Percentiles rank a stretch among this genome's conserved stretches.
These are phyloP conservation scores for Chamaea fasciata DNA, from an alignment of 2,113 vertebrate genomes.

Conservation along the genomic window DNA sequence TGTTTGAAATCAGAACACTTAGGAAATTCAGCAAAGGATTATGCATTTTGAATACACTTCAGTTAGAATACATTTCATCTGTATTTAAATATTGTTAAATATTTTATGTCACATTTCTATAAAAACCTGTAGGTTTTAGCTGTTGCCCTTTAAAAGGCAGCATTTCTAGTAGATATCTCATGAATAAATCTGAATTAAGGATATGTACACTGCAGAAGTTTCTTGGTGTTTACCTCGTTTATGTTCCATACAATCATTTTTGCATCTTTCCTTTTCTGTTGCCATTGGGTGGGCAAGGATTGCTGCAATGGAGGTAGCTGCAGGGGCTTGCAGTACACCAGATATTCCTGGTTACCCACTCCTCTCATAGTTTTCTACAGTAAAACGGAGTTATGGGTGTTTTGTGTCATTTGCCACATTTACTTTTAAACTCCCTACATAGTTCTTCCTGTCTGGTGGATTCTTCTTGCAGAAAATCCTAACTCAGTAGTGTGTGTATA, in stretches of 20 bases:
- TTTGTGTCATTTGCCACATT: not conserved
- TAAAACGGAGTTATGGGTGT: not conserved
- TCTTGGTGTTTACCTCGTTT: not conserved
- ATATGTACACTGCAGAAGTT: not conserved
- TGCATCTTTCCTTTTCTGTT: not conserved
- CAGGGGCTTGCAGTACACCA: fast-evolving
- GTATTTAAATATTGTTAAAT: not conserved
- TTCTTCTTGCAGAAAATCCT: not conserved
- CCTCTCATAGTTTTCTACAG: not conserved
- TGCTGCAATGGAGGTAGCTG: not conserved
- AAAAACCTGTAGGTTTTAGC: not conserved
- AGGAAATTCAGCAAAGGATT: not conserved
- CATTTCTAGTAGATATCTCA: not conserved
- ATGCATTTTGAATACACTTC: not conserved
- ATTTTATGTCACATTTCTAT: not conserved
- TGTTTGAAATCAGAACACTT: not conserved
- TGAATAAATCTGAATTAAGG: not conserved
- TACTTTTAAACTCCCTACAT: not conserved
- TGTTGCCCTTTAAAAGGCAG: not conserved
- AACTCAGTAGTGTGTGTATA: not conserved
- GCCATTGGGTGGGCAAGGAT: not conserved
- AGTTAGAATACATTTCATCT: not conserved
- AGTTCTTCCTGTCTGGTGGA: not conserved
- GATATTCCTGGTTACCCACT: not conserved
- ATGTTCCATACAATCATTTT: not conserved